Conservation (phyloP, 2,888 invertebrate genomes). For the Beris chalybata region DNA sequence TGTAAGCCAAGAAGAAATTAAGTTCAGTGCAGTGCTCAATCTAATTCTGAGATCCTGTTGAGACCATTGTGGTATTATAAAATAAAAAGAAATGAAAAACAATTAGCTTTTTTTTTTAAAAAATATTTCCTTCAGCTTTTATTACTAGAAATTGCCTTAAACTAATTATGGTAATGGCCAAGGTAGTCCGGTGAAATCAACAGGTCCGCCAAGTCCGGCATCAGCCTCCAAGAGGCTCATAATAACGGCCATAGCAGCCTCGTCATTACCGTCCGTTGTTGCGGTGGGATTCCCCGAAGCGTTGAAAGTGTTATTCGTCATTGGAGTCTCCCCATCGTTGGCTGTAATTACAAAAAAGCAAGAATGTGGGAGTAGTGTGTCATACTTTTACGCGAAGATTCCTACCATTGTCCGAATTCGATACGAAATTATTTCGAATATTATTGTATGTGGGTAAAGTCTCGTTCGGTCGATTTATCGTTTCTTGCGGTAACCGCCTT, state of each 20-base stretch:
- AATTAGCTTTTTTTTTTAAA: background rate
- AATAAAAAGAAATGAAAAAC: background rate
- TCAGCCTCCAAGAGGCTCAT: conserved; percentile 89
- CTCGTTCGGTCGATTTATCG: conserved; percentile 37
- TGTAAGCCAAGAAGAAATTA: no score
- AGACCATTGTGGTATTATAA: no score
- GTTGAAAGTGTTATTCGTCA: conserved; percentile 20
- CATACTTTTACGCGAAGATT: background rate
- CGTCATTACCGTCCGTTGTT: conserved; percentile 75
- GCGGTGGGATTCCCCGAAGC: conserved; percentile 43
- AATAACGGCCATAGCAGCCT: conserved; percentile 89
- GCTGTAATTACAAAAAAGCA: conserved; percentile 15
- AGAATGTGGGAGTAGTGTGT: background rate
- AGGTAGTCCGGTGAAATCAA: conserved; percentile 82
- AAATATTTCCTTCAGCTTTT: background rate
- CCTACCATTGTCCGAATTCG: conserved; percentile 45
- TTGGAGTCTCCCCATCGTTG: conserved; percentile 36
- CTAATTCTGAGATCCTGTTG: no score
- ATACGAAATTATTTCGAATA: conserved; percentile 53
- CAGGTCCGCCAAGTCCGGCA: conserved; percentile 83
- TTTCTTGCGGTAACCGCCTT: conserved; percentile 24
- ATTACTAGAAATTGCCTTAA: conserved; percentile 16
- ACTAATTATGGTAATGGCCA: conserved; percentile 59
- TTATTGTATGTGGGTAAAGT: conserved; percentile 41
- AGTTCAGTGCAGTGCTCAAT: no score